Evolutionary conservation across 1,140 invertebrate species (phyloP).

Genomic region (Adoxophyes honmai): DNA sequence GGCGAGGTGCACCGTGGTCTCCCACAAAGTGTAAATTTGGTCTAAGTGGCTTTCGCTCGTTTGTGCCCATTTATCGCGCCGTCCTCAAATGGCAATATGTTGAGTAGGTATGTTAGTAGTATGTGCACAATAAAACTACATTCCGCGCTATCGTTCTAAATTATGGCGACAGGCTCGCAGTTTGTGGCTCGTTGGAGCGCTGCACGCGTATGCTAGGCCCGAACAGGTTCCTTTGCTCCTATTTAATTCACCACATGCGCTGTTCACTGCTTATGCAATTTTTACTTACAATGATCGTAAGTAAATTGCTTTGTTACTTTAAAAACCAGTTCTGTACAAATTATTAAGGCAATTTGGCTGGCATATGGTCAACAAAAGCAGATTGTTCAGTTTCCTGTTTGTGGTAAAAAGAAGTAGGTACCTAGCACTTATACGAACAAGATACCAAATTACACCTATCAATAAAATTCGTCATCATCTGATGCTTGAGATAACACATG

Average conservation of each 20-base stretch:
- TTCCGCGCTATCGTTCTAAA: conserved; percentile 62
- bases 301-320: conserved; percentile 44
- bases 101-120: conserved; percentile 51
- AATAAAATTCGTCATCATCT: neutral
- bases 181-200: conserved; percentile 56
- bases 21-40: conserved; percentile 75
- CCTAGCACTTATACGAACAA: neutral
- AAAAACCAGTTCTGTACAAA: conserved; percentile 42
- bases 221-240: conserved; percentile 70
- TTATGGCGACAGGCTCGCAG: conserved; percentile 60
- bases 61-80: conserved; percentile 62
- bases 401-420: neutral
- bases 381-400: neutral
- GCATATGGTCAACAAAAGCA: conserved; percentile 37
- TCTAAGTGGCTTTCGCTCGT: conserved; percentile 72
- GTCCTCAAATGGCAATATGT: conserved; percentile 58
- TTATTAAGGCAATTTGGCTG: conserved; percentile 32
- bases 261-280: conserved; percentile 68
- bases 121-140: conserved; percentile 60
- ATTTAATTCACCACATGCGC: conserved; percentile 70
- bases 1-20: conserved; percentile 52
- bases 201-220: conserved; percentile 47
- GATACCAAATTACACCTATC: neutral
- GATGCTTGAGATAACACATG: no score
- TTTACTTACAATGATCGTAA: conserved; percentile 56